phyloP scores from a whole-genome alignment of 2,888 invertebrate species.

The Melangyna quadrimaculata region DNA sequence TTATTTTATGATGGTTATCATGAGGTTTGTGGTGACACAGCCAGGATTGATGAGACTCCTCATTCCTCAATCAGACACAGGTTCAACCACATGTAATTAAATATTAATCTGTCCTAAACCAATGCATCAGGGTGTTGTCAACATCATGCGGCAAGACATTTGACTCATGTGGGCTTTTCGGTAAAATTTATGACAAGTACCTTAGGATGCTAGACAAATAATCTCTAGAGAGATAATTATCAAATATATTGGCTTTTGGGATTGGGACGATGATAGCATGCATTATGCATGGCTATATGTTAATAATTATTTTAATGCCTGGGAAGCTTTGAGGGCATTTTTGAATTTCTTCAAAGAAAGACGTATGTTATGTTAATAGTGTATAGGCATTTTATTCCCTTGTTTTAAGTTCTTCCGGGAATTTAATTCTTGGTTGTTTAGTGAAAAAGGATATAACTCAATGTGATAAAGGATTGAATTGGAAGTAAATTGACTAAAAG shows the following conservation, averaged over 20 bases:
- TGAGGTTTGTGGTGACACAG: neutral
- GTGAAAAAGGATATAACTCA: neutral
- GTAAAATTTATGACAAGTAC: neutral
- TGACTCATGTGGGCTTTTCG: neutral
- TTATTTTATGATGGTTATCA: neutral
- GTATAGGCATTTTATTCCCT: too few species aligned
- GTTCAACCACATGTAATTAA: neutral
- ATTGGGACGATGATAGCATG: too few species aligned
- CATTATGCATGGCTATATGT: neutral
- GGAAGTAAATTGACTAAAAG: neutral
- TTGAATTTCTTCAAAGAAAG: neutral
- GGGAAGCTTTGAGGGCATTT: neutral
- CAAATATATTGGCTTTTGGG: neutral
- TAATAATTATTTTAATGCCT: neutral
- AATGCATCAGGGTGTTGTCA: neutral
- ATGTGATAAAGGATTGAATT: neutral
- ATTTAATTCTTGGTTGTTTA: neutral
- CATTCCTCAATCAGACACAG: neutral
- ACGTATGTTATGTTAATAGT: too few species aligned
- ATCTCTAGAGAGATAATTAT: neutral
- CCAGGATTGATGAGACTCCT: neutral
- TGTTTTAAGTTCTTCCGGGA: neutral
- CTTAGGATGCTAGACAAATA: neutral
- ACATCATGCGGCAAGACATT: neutral
- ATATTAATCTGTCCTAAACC: neutral